Evolutionary conservation across 1,140 invertebrate species (phyloP), one percentile per base, ranked within the genome.

Genomic region (Notospermus geniculatus): DNA sequence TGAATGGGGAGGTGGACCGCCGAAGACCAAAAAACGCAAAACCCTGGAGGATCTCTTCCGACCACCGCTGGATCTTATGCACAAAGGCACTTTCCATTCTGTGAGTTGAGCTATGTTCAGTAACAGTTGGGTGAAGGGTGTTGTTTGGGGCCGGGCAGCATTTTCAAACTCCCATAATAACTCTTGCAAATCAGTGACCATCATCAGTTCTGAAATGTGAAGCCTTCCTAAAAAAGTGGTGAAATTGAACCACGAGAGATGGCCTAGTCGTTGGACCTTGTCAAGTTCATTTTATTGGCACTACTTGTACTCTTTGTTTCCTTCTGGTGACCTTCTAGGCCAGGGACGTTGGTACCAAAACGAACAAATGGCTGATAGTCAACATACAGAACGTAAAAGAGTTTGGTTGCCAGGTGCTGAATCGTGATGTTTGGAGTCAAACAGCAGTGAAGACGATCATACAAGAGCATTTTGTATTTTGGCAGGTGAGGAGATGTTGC

Each of bases 351-450:
- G 88, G 87, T 13, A 85, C 84, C 50, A 75, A 73, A 9, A 77
- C 83, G 5, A 87, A 88, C 63, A 86, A 86, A 60, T 91, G 90
- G 90, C 68, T 91, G 15, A 81, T 91, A 66, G 88, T 91, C 0
- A 91, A 91, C 77, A 83, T 92, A 2, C 90, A 92, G 77, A 86
- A 91, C 80, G 84, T 88, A 23, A 81, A 85, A 67, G 89, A 90
- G 77, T 91, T 91, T 80, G 77, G 85, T 11, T 87, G 85, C 66
- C 89, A 91, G 78, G 84, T 88, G 4, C 78, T 91, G 2, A 91
- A 91, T 77, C 81, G 90, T 54, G 90, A 91, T 79, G 85, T 92
- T 0, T 91, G 90, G 90, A 86, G 88, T 1, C 85, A 87, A 65
- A 75, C 77, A 55, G 84, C 86, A 61, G 85, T 91, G 1, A 86